These are phyloP conservation scores for Caretta caretta DNA, from an alignment of 2,113 vertebrate species.

Conservation along the genomic window DNA sequence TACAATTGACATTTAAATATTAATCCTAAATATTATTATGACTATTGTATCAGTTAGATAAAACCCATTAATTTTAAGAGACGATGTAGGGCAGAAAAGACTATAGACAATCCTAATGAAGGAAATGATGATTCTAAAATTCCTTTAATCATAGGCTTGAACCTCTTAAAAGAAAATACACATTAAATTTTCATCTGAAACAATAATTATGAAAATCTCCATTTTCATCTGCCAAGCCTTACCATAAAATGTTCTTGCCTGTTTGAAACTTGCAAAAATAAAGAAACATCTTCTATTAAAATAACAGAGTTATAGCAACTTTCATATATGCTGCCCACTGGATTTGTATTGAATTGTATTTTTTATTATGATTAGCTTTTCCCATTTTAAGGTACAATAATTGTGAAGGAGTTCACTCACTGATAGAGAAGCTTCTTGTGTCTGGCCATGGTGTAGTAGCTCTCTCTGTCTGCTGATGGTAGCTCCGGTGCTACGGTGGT, in stretches of 20 bases:
- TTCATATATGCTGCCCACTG: not conserved
- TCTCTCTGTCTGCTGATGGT: not conserved
- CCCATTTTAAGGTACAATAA: not conserved
- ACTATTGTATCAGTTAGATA: conserved; percentile 32
- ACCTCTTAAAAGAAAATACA: not conserved
- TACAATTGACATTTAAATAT: conserved; percentile 22
- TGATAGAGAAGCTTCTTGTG: not conserved
- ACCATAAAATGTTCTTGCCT: not conserved
- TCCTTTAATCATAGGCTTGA: not conserved
- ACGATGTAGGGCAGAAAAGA: not conserved
- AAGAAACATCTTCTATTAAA: not conserved
- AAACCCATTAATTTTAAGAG: conserved; percentile 46
- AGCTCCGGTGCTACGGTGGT: too few species aligned
- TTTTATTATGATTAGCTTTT: not conserved
- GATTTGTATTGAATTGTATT: not conserved
- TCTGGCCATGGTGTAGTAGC: not conserved
- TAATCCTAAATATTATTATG: conserved; percentile 34
- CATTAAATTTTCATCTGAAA: conserved; percentile 46
- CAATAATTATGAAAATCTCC: not conserved
- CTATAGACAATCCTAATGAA: not conserved
- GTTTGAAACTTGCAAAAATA: not conserved
- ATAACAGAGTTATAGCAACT: not conserved
- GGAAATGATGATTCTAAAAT: not conserved
- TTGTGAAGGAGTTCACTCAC: not conserved
- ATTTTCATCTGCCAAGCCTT: not conserved